phyloP scores from a whole-genome alignment of 1,140 invertebrate genomes.

The Polypedilum pembai region DNA sequence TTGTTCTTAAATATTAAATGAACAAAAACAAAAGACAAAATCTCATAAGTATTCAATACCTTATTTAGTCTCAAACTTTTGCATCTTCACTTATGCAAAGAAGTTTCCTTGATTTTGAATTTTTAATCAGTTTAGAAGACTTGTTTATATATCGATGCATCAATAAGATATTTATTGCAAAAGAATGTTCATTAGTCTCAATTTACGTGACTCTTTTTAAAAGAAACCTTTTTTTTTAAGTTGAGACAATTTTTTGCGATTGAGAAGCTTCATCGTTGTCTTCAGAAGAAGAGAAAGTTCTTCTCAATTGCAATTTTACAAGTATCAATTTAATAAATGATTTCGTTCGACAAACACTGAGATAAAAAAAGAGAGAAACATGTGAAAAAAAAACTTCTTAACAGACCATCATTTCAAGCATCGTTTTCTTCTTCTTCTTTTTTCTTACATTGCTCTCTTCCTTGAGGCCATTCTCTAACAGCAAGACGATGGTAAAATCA shows the following conservation, averaged over 20 bases:
- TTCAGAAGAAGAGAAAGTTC: not conserved
- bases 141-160: too few species aligned
- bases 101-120: too few species aligned
- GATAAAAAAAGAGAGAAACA: not conserved
- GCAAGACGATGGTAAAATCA: not conserved
- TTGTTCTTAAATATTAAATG: too few species aligned
- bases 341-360: constrained; percentile 1
- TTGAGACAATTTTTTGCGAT: not conserved
- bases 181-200: not conserved
- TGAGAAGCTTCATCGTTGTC: not conserved
- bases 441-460: not conserved
- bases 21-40: too few species aligned
- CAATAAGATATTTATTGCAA: too few species aligned
- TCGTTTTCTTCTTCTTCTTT: not conserved
- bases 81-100: not conserved
- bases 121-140: too few species aligned
- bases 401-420: not conserved
- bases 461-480: not conserved
- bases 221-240: too few species aligned
- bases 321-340: constrained; percentile 16
- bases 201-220: not conserved
- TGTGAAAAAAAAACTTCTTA: not conserved
- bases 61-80: not conserved
- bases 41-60: not conserved
- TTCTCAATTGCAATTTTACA: constrained; percentile 19